Evolutionary conservation across 2,888 invertebrate genomes (phyloP), one percentile per base, ranked within the genome.

Genomic region (Meloe dianella): DNA sequence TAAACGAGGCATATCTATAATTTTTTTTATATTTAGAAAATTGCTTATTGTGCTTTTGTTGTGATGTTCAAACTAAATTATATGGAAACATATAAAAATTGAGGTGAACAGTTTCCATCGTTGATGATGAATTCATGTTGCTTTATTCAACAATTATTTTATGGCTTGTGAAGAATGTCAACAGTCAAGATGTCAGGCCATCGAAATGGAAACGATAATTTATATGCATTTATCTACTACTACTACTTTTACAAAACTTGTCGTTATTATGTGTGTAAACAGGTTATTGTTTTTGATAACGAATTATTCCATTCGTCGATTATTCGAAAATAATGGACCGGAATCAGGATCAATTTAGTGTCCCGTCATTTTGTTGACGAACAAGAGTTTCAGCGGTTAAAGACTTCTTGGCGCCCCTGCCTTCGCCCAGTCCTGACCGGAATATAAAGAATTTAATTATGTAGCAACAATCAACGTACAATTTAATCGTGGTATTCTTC

Each of bases 191-290:
- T 71, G 71, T 68, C 69, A 70, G 71, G 70, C 68, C 72, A 69
- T 65, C 71, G 75, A 75, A 75, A 75, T 68, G 70, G 73, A 74
- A 75, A 74, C 65, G 68, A 20, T 1, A 41, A n/a, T 41, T 41
- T 41, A 41, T 41, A 41, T 41, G 41, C 41, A 17, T n/a, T n/a
- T 38, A 7, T 47, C 8, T 47, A 8, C n/a, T 10, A 9, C 3
- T 41, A 41, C n/a, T 17, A 47, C 47, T 47, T 47, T 47, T 47
- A 47, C 47, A 22, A 47, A 41, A 41, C 41, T n/a, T 17, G 41
- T 41, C 41, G 17, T 41, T n/a, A 41, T 17, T 41, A 41, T 47
- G 47, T 47, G 47, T 47, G 20, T 47, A 47, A 47, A 47, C 47
- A 47, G 20, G 47, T 47, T 47, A 47, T 47, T 47, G 47, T 22